Conservation (phyloP, 2,113 vertebrate genomes). For the Oncorhynchus masou region DNA sequence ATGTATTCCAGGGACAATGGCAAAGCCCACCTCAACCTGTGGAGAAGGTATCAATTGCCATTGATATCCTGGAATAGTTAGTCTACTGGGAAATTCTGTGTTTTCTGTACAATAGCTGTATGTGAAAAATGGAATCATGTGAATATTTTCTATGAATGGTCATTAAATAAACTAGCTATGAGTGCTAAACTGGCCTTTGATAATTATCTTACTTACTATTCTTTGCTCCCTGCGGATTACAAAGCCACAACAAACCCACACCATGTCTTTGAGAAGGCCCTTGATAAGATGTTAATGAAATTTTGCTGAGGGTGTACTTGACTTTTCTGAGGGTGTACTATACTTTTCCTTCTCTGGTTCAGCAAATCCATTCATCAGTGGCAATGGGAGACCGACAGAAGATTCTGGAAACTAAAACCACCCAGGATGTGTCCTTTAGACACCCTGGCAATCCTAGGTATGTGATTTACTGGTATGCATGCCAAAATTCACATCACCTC, state of each 20-base stretch:
- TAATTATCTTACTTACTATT: no score
- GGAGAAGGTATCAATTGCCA: slow-evolving; percentile 32
- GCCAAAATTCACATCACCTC: not conserved
- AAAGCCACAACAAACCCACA: no score
- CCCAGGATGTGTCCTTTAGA: slow-evolving; percentile 32
- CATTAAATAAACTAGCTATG: no score
- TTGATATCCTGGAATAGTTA: not conserved
- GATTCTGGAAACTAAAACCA: slow-evolving; percentile 37
- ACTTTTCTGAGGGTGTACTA: not conserved
- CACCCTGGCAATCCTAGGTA: slow-evolving; percentile 25
- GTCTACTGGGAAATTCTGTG: not conserved
- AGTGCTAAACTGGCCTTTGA: no score
- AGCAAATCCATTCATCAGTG: slow-evolving; percentile 31
- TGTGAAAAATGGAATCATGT: no score
- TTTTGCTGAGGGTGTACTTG: no score
- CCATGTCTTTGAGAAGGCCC: no score
- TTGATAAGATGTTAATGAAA: no score
- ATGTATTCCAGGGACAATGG: slow-evolving; percentile 36
- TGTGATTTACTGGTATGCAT: not conserved
- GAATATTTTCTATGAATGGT: no score
- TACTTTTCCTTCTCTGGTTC: not conserved
- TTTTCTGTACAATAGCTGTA: not conserved
- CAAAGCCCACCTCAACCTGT: slow-evolving; percentile 12
- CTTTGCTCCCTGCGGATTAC: no score
- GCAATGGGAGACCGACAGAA: slow-evolving; percentile 48